A percentile compares a stretch with the other conserved stretches of the same genome.
These are phyloP conservation scores for Eupithecia tripunctaria DNA, from an alignment of 2,888 invertebrate species.

Conservation along the genomic window DNA sequence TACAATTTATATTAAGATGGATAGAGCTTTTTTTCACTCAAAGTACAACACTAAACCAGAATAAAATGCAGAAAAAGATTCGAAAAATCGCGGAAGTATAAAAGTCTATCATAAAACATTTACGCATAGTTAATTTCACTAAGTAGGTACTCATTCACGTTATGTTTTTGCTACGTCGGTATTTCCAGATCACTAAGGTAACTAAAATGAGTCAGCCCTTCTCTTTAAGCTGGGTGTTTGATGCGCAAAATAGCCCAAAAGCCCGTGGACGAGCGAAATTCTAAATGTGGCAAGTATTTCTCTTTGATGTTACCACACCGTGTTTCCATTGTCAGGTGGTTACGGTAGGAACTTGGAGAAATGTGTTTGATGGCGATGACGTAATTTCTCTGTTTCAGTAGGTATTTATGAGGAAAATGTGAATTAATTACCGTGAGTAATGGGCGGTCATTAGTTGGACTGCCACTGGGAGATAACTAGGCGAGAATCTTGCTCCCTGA, in stretches of 20 bases:
- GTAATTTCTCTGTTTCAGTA: not conserved
- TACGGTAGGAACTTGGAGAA: slow-evolving; percentile 8
- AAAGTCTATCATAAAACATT: not conserved
- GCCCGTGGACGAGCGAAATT: slow-evolving; percentile 42
- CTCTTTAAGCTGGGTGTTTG: slow-evolving; percentile 35
- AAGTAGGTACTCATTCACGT: not conserved
- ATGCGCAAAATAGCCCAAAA: slow-evolving; percentile 41
- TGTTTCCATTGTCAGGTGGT: slow-evolving; percentile 31
- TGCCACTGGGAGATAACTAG: not conserved
- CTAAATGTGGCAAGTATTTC: slow-evolving; percentile 44
- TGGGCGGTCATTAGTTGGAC: slow-evolving; percentile 5
- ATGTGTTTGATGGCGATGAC: slow-evolving; percentile 31
- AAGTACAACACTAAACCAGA: too few species aligned
- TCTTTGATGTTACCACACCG: slow-evolving; percentile 43
- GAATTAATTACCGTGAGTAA: slow-evolving; percentile 12
- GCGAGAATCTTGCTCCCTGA: not conserved
- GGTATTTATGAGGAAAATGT: not conserved
- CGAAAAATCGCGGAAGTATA: not conserved
- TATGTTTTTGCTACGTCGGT: not conserved
- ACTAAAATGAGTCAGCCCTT: slow-evolving; percentile 2
- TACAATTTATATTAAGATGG: too few species aligned
- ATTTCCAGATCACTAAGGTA: not conserved
- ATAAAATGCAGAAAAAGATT: too few species aligned
- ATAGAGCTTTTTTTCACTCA: too few species aligned
- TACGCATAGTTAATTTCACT: not conserved